phyloP scores from a whole-genome alignment of 35 echinoderm and acorn worm genomes.

The Lytechinus variegatus region DNA sequence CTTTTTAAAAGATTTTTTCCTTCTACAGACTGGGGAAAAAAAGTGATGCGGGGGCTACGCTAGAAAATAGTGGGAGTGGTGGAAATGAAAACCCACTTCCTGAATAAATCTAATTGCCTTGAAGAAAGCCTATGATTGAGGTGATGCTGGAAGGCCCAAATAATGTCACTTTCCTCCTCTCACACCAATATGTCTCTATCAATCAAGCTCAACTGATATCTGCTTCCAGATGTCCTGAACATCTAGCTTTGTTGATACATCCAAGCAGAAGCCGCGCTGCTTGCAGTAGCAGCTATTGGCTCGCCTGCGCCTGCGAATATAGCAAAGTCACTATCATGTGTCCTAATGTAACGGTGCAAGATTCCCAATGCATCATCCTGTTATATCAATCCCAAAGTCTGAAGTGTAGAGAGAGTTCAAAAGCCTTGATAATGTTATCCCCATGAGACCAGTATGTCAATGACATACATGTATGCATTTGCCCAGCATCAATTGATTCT shows the following conservation, averaged over 20 bases:
- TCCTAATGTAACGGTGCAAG: background rate
- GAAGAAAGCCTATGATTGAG: constrained; percentile 18
- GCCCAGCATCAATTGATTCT: background rate
- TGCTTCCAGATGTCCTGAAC: background rate
- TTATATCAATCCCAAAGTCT: background rate
- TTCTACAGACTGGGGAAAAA: too few species aligned
- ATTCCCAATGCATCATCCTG: background rate
- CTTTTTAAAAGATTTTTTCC: too few species aligned
- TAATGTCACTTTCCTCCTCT: constrained; percentile 11
- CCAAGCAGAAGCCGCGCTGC: background rate
- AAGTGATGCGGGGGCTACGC: background rate
- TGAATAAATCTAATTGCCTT: constrained; percentile 4
- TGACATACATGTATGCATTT: background rate
- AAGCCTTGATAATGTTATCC: background rate
- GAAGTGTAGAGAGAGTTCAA: background rate
- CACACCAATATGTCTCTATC: constrained; percentile 2
- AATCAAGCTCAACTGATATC: background rate
- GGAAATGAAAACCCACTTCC: background rate
- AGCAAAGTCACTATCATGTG: constrained; percentile 18
- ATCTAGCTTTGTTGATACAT: constrained; percentile 2
- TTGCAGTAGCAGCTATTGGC: background rate
- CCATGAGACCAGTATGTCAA: background rate
- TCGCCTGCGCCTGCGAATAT: background rate
- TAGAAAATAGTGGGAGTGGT: background rate
- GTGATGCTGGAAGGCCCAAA: constrained; percentile 16